phyloP scores from a whole-genome alignment of 2,797 vertebrate species.

The Acrossocheilus wenchowensis region DNA sequence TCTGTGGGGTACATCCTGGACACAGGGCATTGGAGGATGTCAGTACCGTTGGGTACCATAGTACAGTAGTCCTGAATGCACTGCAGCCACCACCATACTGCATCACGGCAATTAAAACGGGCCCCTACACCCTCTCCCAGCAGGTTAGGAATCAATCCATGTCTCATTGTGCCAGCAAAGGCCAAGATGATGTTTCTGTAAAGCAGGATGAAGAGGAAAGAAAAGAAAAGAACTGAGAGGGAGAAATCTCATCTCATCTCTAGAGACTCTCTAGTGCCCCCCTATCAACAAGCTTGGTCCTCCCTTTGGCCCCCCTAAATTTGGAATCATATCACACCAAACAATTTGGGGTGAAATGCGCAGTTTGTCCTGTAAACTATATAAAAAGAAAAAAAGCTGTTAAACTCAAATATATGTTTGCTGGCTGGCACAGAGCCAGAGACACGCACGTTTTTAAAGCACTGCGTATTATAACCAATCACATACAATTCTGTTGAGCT shows the following conservation, averaged over 20 bases:
- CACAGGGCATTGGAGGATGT: slow-evolving; percentile 88
- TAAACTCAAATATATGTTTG: too few species aligned
- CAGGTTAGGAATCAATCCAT: slow-evolving; percentile 96
- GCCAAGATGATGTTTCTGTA: slow-evolving; percentile 94
- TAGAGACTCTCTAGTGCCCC: background rate
- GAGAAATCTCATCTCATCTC: background rate
- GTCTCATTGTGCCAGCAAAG: slow-evolving; percentile 89
- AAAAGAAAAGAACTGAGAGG: background rate
- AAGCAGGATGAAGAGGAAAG: background rate
- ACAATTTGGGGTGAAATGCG: too few species aligned
- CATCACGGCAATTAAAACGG: slow-evolving; percentile 94
- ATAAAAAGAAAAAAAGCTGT: too few species aligned
- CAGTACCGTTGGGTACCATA: slow-evolving; percentile 82
- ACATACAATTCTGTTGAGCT: too few species aligned
- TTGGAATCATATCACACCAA: too few species aligned
- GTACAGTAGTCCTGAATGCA: slow-evolving; percentile 91
- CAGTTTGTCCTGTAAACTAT: too few species aligned
- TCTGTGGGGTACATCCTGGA: slow-evolving; percentile 93
- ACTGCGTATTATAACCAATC: too few species aligned
- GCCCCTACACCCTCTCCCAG: slow-evolving; percentile 90
- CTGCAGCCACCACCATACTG: slow-evolving; percentile 99
- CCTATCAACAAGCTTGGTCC: too few species aligned
- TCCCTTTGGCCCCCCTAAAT: too few species aligned
- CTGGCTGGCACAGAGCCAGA: too few species aligned
- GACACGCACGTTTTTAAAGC: too few species aligned